Evolutionary conservation across 2,113 vertebrate genomes (phyloP).

Genomic region (Amblyopsis rosae): DNA sequence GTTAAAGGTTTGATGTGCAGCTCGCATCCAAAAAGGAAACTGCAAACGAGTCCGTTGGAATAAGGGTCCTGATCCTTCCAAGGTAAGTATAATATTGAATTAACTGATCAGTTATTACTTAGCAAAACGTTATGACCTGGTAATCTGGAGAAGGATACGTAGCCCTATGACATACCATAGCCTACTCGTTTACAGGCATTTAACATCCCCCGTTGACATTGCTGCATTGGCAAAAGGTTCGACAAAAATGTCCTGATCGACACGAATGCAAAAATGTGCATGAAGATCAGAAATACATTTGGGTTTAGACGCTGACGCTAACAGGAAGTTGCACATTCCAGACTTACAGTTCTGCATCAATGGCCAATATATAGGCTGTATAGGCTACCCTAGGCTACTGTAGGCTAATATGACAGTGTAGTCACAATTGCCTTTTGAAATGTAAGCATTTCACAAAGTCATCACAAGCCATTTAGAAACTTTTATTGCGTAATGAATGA

Average conservation of each 20-base stretch:
- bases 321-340: too few relatives aligned
- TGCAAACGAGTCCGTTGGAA: slow-evolving; percentile 58
- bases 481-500: neutral
- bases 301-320: too few relatives aligned
- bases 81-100: slow-evolving; percentile 70
- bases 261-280: too few relatives aligned
- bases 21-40: slow-evolving; percentile 39
- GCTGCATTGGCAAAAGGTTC: slow-evolving; percentile 17
- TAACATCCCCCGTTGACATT: slow-evolving; percentile 34
- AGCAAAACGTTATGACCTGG: slow-evolving; percentile 9
- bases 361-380: too few relatives aligned
- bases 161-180: slow-evolving; percentile 10
- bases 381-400: too few relatives aligned
- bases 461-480: too few relatives aligned
- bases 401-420: too few relatives aligned
- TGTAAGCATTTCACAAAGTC: neutral
- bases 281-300: too few relatives aligned
- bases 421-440: neutral
- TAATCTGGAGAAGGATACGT: slow-evolving; percentile 1
- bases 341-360: too few relatives aligned
- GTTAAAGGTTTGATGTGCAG: slow-evolving; percentile 56
- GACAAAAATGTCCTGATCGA: too few relatives aligned
- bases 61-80: slow-evolving; percentile 64
- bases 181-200: slow-evolving; percentile 16
- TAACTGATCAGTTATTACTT: slow-evolving; percentile 48